These are phyloP conservation scores for Phaedon cochleariae DNA, from an alignment of 2,888 invertebrate species.

Conservation along the genomic window DNA sequence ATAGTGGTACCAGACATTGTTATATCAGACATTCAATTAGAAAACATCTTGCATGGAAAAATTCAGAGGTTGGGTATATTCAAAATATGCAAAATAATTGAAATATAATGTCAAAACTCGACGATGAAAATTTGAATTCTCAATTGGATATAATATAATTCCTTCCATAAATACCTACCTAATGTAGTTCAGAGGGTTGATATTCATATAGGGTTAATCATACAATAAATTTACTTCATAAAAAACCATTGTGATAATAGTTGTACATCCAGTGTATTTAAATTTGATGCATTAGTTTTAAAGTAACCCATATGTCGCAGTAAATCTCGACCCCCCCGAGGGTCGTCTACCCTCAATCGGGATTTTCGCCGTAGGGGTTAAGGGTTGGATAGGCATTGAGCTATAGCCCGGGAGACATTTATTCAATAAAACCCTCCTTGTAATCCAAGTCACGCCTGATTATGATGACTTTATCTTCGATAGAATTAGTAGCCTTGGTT, in stretches of 20 bases:
- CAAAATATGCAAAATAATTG: no score
- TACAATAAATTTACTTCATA: conserved; percentile 36
- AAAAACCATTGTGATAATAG: conserved; percentile 2
- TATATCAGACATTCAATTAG: no score
- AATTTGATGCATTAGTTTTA: conserved; percentile 55
- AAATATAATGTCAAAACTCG: no score
- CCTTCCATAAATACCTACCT: no score
- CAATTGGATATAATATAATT: no score
- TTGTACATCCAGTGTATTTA: conserved; percentile 38
- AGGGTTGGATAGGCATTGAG: conserved; percentile 14
- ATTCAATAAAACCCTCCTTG: conserved; percentile 56
- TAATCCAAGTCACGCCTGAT: conserved; percentile 56
- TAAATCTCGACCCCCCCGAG: conserved; percentile 40
- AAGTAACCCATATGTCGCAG: conserved; percentile 56
- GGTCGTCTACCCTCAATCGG: conserved; percentile 11
- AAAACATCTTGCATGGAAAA: no score
- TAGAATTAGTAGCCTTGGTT: conserved; percentile 15
- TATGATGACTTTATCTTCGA: conserved; percentile 50
- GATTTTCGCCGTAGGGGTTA: conserved; percentile 17
- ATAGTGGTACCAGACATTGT: no score
- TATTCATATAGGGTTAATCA: no score
- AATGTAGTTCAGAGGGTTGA: no score
- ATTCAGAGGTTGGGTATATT: no score
- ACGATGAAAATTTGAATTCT: no score
- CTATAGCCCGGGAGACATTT: conserved; percentile 39